Evolutionary conservation across 2,888 invertebrate genomes (phyloP).

Genomic region (Meliscaeva auricollis): DNA sequence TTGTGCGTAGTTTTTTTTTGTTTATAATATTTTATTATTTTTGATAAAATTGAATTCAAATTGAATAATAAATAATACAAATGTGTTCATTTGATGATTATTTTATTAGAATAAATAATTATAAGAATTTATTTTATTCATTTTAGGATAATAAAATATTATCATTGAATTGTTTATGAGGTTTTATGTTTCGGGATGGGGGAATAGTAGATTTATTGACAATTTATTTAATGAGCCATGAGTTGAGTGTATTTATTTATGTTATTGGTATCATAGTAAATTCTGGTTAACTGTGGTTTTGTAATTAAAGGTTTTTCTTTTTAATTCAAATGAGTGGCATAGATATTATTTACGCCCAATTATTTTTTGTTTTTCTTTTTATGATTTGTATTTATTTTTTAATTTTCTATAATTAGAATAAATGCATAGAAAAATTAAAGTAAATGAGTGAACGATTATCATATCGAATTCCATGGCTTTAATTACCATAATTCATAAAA

Average conservation of each 20-base stretch:
- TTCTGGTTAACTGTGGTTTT: not conserved
- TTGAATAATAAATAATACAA: not conserved
- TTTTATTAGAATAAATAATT: slow-evolving; percentile 12
- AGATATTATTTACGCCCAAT: too few species aligned
- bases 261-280: not conserved
- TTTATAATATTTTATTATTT: not conserved
- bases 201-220: not conserved
- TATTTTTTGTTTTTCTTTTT: too few species aligned
- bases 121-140: not conserved
- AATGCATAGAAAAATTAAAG: too few species aligned
- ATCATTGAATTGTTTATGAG: slow-evolving; percentile 5
- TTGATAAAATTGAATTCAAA: slow-evolving; percentile 5
- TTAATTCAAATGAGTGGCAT: too few species aligned
- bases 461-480: not conserved
- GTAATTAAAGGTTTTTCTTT: not conserved
- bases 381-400: too few species aligned
- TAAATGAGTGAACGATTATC: not conserved
- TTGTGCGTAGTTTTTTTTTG: not conserved
- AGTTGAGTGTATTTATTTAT: slow-evolving; percentile 3
- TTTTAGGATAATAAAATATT: not conserved
- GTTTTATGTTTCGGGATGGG: not conserved
- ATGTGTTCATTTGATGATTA: not conserved
- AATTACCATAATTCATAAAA: not conserved
- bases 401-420: too few species aligned
- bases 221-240: slow-evolving; percentile 6